phyloP scores from a whole-genome alignment of 2,888 invertebrate genomes.

The Caenorhabditis wallacei region DNA sequence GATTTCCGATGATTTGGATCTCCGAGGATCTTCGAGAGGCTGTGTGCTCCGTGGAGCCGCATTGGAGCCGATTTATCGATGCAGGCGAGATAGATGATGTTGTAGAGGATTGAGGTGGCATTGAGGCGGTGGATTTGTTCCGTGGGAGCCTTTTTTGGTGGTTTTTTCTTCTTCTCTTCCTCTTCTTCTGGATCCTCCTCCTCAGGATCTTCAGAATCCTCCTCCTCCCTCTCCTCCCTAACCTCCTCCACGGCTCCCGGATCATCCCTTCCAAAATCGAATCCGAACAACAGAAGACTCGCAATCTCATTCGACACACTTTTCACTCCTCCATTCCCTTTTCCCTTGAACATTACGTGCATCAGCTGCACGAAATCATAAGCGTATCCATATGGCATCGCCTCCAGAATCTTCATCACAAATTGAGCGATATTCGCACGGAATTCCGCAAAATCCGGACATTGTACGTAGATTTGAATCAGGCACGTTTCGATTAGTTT shows the following conservation, averaged over 20 bases:
- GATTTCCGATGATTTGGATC: constrained; percentile 10
- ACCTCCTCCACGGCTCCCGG: constrained; percentile 46
- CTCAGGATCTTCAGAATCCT: not conserved
- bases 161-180: constrained; percentile 20
- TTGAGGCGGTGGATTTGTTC: constrained; percentile 2
- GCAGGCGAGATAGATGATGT: constrained; percentile 54
- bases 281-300: not conserved
- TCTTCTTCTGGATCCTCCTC: constrained; percentile 14
- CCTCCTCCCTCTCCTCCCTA: not conserved
- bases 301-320: constrained; percentile 50
- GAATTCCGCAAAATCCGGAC: constrained; percentile 56
- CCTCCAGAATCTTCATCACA: constrained; percentile 32
- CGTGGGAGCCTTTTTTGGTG: no score
- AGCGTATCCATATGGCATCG: constrained; percentile 43
- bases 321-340: constrained; percentile 6
- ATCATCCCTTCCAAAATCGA: constrained; percentile 43
- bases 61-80: constrained; percentile 40
- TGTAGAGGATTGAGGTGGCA: constrained; percentile 28
- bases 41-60: constrained; percentile 42
- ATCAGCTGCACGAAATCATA: constrained; percentile 62
- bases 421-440: constrained; percentile 39
- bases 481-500: constrained; percentile 37
- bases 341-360: constrained; percentile 25
- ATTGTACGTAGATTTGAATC: constrained; percentile 35
- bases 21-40: constrained; percentile 47